Conservation (phyloP, 1,140 invertebrate genomes). For the Pseudomyrmex dendroicus region DNA sequence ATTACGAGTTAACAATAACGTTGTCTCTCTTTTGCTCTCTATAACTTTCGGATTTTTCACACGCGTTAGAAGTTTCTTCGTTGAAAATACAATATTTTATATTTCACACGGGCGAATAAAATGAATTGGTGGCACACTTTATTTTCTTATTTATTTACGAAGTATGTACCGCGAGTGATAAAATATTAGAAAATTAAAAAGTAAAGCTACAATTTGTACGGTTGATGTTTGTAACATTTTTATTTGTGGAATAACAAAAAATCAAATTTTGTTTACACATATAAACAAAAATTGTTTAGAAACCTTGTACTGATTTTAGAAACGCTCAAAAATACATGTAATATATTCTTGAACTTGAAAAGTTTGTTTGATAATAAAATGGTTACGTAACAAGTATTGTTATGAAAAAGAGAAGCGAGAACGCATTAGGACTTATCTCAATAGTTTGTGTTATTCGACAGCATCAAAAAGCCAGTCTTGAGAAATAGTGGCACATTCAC, state of each 20-base stretch:
- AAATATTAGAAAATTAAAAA: not conserved
- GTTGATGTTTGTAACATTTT: not conserved
- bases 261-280: not conserved
- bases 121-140: not conserved
- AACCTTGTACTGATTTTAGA: not conserved
- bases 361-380: conserved; percentile 5
- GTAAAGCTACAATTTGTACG: not conserved
- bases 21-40: not conserved
- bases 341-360: not conserved
- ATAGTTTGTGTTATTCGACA: not conserved
- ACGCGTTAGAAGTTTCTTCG: not conserved
- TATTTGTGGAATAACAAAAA: not conserved
- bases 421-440: not conserved
- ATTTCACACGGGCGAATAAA: not conserved
- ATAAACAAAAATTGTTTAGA: not conserved
- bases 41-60: too few species aligned
- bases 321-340: not conserved
- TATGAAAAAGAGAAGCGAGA: not conserved
- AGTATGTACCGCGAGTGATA: too few species aligned
- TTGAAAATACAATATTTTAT: not conserved
- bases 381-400: not conserved
- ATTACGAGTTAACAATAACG: not conserved
- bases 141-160: too few species aligned
- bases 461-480: conserved; percentile 3
- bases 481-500: not conserved